phyloP scores from a whole-genome alignment of 2,888 invertebrate species.

The Stenichneumon culpator region DNA sequence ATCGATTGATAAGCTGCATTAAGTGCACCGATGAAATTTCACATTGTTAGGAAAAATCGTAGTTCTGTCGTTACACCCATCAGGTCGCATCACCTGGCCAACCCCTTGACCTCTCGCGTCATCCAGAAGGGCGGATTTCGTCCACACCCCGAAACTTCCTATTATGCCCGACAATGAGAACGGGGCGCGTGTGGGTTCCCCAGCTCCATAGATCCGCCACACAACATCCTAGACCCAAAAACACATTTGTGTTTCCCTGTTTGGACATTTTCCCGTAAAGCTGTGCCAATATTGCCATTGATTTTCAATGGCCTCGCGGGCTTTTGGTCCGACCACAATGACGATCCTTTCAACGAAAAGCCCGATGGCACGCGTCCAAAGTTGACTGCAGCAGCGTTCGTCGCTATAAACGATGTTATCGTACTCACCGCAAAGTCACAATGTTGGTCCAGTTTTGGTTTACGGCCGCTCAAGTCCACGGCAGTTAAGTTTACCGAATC shows the following conservation, averaged over 20 bases:
- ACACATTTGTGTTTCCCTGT: conserved; percentile 66
- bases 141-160: conserved; percentile 43
- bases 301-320: conserved; percentile 70
- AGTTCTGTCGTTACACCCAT: background rate
- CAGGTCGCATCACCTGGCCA: conserved; percentile 48
- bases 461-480: background rate
- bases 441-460: conserved; percentile 40
- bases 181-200: conserved; percentile 17
- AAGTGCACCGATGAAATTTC: background rate
- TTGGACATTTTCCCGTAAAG: conserved; percentile 73
- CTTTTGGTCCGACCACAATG: conserved; percentile 51
- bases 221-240: conserved; percentile 37
- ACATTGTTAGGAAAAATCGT: background rate
- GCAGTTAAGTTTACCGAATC: background rate
- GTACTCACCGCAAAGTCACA: conserved; percentile 43
- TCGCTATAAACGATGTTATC: conserved; percentile 29
- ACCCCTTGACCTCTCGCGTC: conserved; percentile 49
- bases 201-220: conserved; percentile 31
- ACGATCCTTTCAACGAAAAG: conserved; percentile 54
- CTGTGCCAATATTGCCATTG: conserved; percentile 77
- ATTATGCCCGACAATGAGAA: conserved; percentile 25
- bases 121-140: conserved; percentile 24
- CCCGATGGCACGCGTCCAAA: conserved; percentile 59
- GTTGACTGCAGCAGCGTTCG: conserved; percentile 26
- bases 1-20: background rate